These are phyloP conservation scores for Epistrophella euchroma DNA, from an alignment of 2,888 invertebrate genomes.

Conservation along the genomic window DNA sequence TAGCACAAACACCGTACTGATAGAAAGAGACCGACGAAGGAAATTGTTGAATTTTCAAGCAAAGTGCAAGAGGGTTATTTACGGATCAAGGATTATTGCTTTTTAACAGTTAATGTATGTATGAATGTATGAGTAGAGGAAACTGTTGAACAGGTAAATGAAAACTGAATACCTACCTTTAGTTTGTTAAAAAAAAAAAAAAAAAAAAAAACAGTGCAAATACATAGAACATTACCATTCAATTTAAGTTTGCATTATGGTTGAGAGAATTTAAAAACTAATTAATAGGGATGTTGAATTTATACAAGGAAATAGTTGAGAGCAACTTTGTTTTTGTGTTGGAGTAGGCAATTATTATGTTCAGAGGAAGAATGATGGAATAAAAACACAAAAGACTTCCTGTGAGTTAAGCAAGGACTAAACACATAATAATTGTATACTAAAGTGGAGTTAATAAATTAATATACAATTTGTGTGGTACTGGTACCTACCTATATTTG, in stretches of 20 bases:
- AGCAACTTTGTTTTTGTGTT: neutral
- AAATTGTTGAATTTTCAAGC: slow-evolving; percentile 17
- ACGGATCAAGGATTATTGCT: slow-evolving; percentile 42
- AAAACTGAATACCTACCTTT: slow-evolving; percentile 3
- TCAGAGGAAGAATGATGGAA: neutral
- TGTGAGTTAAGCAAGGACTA: neutral
- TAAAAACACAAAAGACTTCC: neutral
- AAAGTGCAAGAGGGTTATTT: slow-evolving; percentile 39
- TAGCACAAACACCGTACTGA: neutral
- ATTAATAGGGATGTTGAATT: slow-evolving; percentile 45
- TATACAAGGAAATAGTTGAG: neutral
- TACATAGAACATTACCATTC: neutral
- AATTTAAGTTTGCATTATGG: slow-evolving; percentile 46
- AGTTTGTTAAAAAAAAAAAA: too few relatives aligned
- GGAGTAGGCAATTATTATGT: neutral
- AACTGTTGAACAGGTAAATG: slow-evolving; percentile 26
- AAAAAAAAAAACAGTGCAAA: neutral
- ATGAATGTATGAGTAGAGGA: slow-evolving; percentile 6
- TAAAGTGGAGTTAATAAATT: neutral
- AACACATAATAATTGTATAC: neutral
- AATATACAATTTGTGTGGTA: neutral
- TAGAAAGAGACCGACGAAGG: neutral
- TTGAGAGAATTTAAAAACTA: slow-evolving; percentile 50
- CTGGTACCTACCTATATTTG: too few relatives aligned
- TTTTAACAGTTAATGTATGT: slow-evolving; percentile 20